These are phyloP conservation scores for Lithobates pipiens DNA, from an alignment of 2,797 vertebrate species.

Conservation along the genomic window DNA sequence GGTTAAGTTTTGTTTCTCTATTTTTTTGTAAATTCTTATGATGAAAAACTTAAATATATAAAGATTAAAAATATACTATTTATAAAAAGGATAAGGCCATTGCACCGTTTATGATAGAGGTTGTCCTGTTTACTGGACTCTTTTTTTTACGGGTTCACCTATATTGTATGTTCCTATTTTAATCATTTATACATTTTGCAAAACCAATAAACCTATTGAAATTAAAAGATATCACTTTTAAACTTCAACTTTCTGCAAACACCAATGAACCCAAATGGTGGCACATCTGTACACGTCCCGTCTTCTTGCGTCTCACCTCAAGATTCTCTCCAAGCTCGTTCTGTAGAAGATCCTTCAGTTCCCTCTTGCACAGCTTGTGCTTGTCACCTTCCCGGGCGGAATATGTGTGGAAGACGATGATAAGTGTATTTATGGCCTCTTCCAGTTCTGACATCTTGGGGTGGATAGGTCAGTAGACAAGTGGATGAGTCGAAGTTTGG, in stretches of 20 bases:
- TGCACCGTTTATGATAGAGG: too few relatives aligned
- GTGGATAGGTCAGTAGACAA: neutral
- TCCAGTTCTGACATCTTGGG: slow-evolving; percentile 82
- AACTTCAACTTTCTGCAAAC: neutral
- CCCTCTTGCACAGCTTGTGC: slow-evolving; percentile 88
- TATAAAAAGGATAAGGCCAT: too few relatives aligned
- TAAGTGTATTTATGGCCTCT: slow-evolving; percentile 82
- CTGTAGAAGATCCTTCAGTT: slow-evolving; percentile 87
- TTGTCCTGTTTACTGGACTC: too few relatives aligned
- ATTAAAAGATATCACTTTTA: neutral
- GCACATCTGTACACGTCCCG: too few relatives aligned
- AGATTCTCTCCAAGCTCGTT: slow-evolving; percentile 81
- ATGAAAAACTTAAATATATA: too few relatives aligned
- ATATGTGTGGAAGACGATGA: slow-evolving; percentile 87
- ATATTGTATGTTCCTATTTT: too few relatives aligned
- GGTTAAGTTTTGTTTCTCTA: too few relatives aligned
- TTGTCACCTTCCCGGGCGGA: slow-evolving; percentile 91
- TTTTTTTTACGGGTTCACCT: too few relatives aligned
- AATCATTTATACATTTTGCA: too few relatives aligned
- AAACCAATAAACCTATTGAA: too few relatives aligned
- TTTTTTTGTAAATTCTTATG: too few relatives aligned
- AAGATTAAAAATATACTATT: too few relatives aligned
- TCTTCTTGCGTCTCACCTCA: slow-evolving; percentile 73
- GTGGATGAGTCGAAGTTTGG: neutral
- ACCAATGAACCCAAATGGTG: neutral